Evolutionary conservation across 2,797 vertebrate genomes (phyloP).

Genomic region (Uromys caudimaculatus): DNA sequence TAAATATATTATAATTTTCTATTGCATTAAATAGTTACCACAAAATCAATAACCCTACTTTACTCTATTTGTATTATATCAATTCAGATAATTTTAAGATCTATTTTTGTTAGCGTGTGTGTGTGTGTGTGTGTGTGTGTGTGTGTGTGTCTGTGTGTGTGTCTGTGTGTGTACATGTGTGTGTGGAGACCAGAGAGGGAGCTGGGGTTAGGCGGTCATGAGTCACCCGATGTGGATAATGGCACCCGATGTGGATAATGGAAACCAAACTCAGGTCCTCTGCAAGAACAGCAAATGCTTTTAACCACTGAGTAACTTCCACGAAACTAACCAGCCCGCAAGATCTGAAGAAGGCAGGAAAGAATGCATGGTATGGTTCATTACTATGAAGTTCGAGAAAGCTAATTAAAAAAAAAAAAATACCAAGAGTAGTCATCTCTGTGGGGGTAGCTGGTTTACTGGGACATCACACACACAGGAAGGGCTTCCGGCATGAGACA

Average conservation of each 20-base stretch:
- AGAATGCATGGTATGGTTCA: background rate
- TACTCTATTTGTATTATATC: background rate
- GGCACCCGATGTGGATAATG: background rate
- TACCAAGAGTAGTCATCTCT: background rate
- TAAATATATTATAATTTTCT: constrained; percentile 16
- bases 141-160: background rate
- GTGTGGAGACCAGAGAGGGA: background rate
- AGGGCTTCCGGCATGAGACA: background rate
- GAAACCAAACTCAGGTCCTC: background rate
- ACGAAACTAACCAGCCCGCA: background rate
- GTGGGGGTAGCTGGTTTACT: background rate
- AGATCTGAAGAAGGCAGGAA: background rate
- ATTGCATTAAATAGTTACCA: constrained; percentile 17
- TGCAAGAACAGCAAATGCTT: background rate
- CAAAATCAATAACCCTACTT: constrained; percentile 1
- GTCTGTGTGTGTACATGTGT: background rate
- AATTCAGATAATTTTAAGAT: background rate
- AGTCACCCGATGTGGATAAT: background rate
- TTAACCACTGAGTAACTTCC: background rate
- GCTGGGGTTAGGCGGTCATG: background rate
- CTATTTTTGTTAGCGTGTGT: background rate
- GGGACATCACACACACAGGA: background rate
- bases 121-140: background rate
- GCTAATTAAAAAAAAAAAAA: background rate
- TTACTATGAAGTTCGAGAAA: constrained; percentile 34